Evolutionary conservation across 2,113 vertebrate genomes (phyloP).

Genomic region (Semicossyphus pulcher): DNA sequence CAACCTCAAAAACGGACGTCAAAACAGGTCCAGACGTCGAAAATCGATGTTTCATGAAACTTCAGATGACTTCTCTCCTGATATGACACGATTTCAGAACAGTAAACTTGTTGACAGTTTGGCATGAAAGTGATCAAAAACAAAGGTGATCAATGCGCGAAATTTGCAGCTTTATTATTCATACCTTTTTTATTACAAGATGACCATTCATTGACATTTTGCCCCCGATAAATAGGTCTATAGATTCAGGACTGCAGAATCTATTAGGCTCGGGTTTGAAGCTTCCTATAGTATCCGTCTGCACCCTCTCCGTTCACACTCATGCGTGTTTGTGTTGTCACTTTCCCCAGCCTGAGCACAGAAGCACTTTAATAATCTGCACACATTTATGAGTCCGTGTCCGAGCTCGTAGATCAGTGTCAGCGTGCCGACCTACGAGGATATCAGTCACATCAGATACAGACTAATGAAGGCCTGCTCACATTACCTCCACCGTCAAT

Average conservation of each 20-base stretch:
- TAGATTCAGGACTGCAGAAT: too few species aligned
- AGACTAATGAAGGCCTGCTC: constrained; percentile 66
- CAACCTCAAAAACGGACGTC: too few species aligned
- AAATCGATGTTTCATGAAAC: too few species aligned
- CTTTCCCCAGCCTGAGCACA: not conserved
- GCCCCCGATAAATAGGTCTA: too few species aligned
- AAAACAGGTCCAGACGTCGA: too few species aligned
- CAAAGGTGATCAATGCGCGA: too few species aligned
- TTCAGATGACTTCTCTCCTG: not conserved
- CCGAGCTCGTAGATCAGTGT: constrained; percentile 63
- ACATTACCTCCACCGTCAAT: constrained; percentile 62
- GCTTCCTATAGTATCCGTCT: too few species aligned
- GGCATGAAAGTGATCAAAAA: not conserved
- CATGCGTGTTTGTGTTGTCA: constrained; percentile 3
- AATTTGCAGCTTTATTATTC: too few species aligned
- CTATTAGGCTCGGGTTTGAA: too few species aligned
- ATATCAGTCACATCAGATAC: constrained; percentile 49
- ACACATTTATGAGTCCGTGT: constrained; percentile 50
- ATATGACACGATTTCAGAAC: not conserved
- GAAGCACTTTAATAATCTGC: constrained; percentile 55
- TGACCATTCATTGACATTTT: too few species aligned
- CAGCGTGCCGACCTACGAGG: constrained; percentile 39
- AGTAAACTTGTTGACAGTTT: not conserved
- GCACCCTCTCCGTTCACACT: too few species aligned
- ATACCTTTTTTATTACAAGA: too few species aligned